These are phyloP conservation scores for Coelopa pilipes DNA, from an alignment of 2,888 invertebrate genomes.

Conservation along the genomic window DNA sequence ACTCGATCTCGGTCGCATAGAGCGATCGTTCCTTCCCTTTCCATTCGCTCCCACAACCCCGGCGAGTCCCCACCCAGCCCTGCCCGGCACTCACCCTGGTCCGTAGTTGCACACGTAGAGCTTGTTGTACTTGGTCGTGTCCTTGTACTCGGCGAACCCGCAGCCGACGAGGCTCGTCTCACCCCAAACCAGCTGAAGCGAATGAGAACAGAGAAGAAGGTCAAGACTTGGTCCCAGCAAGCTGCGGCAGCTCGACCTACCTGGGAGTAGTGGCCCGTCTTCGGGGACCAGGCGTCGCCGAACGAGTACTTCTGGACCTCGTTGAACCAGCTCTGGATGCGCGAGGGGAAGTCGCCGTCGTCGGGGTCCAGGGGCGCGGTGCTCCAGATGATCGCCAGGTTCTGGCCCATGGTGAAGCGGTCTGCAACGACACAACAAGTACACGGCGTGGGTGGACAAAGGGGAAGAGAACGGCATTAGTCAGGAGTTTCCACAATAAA, in stretches of 20 bases:
- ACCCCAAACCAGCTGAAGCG: slow-evolving; percentile 85
- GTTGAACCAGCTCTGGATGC: slow-evolving; percentile 84
- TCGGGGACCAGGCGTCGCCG: slow-evolving; percentile 74
- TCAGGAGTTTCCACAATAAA: background rate
- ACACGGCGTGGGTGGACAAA: background rate
- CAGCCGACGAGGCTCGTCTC: slow-evolving; percentile 87
- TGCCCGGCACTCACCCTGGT: slow-evolving; percentile 77
- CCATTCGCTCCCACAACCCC: no score
- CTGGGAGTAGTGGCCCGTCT: slow-evolving; percentile 87
- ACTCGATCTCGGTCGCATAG: no score
- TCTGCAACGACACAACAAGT: slow-evolving; percentile 62
- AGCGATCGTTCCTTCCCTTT: no score
- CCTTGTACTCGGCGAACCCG: slow-evolving; percentile 85
- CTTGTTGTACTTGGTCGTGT: slow-evolving; percentile 81
- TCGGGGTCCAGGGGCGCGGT: slow-evolving; percentile 71
- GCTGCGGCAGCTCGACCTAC: slow-evolving; percentile 64
- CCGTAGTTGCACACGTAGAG: slow-evolving; percentile 89
- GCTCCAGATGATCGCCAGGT: slow-evolving; percentile 85
- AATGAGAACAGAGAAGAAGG: background rate
- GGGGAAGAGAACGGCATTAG: slow-evolving; percentile 7
- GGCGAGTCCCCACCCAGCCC: no score
- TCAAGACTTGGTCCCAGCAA: background rate
- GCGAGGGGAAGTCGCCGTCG: slow-evolving; percentile 77
- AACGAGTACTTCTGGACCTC: slow-evolving; percentile 78
- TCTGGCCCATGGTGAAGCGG: slow-evolving; percentile 86